A percentile compares a stretch with the other conserved stretches of the same genome.
phyloP scores from a whole-genome alignment of 2,113 vertebrate species.

The Embiotoca jacksoni region DNA sequence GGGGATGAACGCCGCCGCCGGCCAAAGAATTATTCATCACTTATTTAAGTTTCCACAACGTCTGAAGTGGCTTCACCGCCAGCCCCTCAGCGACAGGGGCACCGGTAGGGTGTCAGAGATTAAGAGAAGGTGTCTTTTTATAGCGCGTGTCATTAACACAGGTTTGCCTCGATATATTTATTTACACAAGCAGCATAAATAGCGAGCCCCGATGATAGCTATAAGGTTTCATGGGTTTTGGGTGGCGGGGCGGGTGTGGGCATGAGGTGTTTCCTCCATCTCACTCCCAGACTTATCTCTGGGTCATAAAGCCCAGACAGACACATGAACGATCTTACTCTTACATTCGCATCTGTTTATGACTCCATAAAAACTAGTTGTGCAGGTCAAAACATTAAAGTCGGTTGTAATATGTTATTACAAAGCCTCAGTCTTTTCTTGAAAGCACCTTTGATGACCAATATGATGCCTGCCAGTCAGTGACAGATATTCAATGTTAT shows the following conservation, averaged over 20 bases:
- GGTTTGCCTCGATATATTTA: constrained; percentile 86
- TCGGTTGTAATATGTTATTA: constrained; percentile 1
- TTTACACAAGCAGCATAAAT: constrained; percentile 87
- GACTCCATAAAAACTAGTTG: constrained; percentile 32
- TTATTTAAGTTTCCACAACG: constrained; percentile 80
- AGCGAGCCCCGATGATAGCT: constrained; percentile 70
- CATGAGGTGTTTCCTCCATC: constrained; percentile 65
- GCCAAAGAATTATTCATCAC: constrained; percentile 79
- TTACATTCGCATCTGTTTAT: constrained; percentile 30
- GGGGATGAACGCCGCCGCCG: constrained; percentile 72
- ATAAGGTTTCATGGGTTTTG: constrained; percentile 81
- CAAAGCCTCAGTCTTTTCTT: constrained; percentile 18
- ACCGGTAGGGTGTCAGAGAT: constrained; percentile 76
- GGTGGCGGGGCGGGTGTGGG: constrained; percentile 31
- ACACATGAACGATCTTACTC: constrained; percentile 62
- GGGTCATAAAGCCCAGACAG: constrained; percentile 72
- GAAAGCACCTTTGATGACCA: constrained; percentile 34
- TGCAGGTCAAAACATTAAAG: background rate
- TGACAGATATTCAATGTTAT: constrained; percentile 21
- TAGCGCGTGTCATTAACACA: constrained; percentile 83
- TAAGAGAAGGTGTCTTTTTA: constrained; percentile 83
- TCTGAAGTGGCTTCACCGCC: constrained; percentile 69
- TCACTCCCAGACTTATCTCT: constrained; percentile 61
- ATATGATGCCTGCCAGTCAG: constrained; percentile 34
- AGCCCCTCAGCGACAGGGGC: constrained; percentile 65